Percentiles rank a stretch among this genome's conserved stretches.
Evolutionary conservation across 64 coral and sea anemone genomes (phyloP).

Genomic region (Cladopsammia gracilis): DNA sequence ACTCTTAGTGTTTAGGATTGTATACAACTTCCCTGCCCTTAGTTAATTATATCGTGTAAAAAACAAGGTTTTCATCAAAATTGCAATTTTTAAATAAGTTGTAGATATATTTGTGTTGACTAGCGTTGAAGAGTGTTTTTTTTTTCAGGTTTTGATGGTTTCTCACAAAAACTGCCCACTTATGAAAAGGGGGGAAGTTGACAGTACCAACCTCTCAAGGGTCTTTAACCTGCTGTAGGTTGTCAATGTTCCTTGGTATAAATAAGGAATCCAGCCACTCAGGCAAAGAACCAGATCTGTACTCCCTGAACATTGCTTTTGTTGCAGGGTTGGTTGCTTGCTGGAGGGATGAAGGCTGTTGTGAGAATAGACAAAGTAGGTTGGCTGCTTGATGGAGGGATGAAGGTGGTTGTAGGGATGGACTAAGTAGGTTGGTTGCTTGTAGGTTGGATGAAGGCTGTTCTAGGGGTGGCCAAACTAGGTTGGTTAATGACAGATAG

Average conservation of each 20-base stretch:
- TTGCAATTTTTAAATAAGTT: slow-evolving; percentile 38
- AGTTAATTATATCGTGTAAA: slow-evolving; percentile 11
- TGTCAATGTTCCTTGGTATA: slow-evolving; percentile 39
- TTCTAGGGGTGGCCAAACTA: neutral
- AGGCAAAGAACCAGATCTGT: neutral
- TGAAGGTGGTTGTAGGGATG: neutral
- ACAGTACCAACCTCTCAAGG: slow-evolving; percentile 14
- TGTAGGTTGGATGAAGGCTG: neutral
- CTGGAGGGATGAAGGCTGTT: neutral
- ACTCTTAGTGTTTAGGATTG: neutral
- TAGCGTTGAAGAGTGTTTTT: neutral
- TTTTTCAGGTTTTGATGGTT: neutral
- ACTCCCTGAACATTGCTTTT: neutral
- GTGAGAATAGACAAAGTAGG: neutral
- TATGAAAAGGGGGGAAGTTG: slow-evolving; percentile 9
- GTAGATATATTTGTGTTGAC: slow-evolving; percentile 27
- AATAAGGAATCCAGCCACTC: slow-evolving; percentile 21
- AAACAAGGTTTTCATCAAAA: slow-evolving; percentile 22
- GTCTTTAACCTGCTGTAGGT: neutral
- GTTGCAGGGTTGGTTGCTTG: slow-evolving; percentile 1
- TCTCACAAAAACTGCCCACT: slow-evolving; percentile 27
- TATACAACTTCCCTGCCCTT: neutral
- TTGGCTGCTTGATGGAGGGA: neutral
- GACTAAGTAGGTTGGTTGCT: neutral
- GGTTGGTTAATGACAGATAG: neutral